Base-by-base conservation (phyloP, 2,888 invertebrate species). In the Holacanthella duospinosa region DNA sequence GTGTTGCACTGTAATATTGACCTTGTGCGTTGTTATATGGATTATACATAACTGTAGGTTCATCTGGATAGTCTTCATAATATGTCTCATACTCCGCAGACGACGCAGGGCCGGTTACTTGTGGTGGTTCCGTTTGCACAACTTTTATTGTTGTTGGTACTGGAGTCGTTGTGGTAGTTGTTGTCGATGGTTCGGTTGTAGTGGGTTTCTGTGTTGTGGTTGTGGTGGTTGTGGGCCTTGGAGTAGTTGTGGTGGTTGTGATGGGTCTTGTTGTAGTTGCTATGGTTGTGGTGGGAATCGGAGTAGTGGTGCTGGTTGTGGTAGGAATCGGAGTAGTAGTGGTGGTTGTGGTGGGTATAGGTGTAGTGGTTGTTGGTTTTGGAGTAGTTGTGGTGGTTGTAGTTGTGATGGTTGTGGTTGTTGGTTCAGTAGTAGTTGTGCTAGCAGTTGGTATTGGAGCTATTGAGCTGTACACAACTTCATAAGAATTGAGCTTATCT, bases 301-400 rank as follows among this genome's bases (percentile, higher is more conserved):
- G 25, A 4, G 58, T 36, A 58, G 58, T 58, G 9, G 59, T 55
- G 1, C 62, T 62, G 2, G 60, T 55, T 2, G 64, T 43, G n/a
- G 56, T 4, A 1, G 44, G 16, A 2, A 43, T 29, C 4, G 55
- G 26, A n/a, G 60, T 55, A 25, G 64, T 64, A 6, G 63, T 60
- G 1, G 64, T 60, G 21, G 64, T 60, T 25, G 62, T 55, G 16
- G 55, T 36, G 3, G 59, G n/a, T 3, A 29, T 57, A 43, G 64
- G 55, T 16, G 62, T 28, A 24, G 56, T 53, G 24, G 61, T 43
- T 44, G 28, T 54, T 12, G 64, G 63, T 16, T 59, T 44, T 1
- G 58, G 19, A 29, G 61, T 21, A 26, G 58, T 26, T 16, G 59
- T 26, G 29, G 29, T 19, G 6, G 48, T 24, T 56, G 44, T 16